phyloP scores from a whole-genome alignment of 1,140 invertebrate genomes.

The Coelopa frigida region DNA sequence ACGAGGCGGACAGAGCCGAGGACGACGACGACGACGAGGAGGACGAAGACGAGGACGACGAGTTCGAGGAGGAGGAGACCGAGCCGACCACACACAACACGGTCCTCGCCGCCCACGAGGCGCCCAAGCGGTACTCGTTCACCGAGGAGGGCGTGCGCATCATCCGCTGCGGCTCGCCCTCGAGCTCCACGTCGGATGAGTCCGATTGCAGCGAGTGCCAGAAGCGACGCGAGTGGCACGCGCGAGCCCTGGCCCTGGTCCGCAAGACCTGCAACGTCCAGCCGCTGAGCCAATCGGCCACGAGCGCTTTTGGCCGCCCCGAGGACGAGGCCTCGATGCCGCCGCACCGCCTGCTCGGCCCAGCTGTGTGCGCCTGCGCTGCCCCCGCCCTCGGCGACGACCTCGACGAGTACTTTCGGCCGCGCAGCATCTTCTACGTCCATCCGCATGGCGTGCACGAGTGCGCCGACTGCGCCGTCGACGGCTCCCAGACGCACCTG shows the following conservation, averaged over 20 bases:
- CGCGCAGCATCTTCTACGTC: constrained; percentile 55
- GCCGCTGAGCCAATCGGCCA: constrained; percentile 22
- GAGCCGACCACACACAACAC: constrained; percentile 9
- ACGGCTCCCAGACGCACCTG: constrained; percentile 13
- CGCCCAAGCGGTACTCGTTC: constrained; percentile 57
- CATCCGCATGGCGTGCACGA: constrained; percentile 45
- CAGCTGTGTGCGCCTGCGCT: constrained; percentile 58
- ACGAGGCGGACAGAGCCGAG: not conserved
- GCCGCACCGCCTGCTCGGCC: constrained; percentile 53
- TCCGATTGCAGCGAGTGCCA: constrained; percentile 43
- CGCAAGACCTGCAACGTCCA: constrained; percentile 45
- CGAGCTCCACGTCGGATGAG: constrained; percentile 42
- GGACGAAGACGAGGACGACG: constrained; percentile 9
- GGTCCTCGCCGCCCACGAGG: constrained; percentile 40
- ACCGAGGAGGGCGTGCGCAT: constrained; percentile 57
- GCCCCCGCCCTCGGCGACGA: constrained; percentile 52
- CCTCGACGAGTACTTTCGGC: constrained; percentile 52
- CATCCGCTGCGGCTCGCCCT: constrained; percentile 41
- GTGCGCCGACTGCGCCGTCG: constrained; percentile 46
- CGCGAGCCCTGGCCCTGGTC: constrained; percentile 36
- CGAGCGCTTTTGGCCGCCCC: constrained; percentile 1
- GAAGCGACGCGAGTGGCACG: constrained; percentile 43
- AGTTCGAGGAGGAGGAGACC: constrained; percentile 7
- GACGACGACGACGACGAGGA: not conserved
- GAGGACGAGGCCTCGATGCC: constrained; percentile 45